phyloP scores from a whole-genome alignment of 2,113 vertebrate genomes.

The Castor canadensis region DNA sequence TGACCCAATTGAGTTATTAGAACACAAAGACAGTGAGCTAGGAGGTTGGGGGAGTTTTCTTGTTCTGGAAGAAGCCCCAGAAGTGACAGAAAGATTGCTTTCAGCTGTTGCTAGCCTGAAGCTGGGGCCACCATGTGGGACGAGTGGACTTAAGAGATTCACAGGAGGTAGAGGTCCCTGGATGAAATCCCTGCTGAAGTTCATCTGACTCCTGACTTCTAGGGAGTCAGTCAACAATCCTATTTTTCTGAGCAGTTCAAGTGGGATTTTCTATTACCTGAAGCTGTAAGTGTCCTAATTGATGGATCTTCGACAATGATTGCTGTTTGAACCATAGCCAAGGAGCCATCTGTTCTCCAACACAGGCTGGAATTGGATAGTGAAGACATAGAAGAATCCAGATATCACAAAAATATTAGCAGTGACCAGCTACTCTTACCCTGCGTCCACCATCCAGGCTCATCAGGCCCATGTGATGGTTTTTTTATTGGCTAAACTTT shows the following conservation, averaged over 20 bases:
- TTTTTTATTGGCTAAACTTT: background rate
- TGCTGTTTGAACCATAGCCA: background rate
- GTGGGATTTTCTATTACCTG: background rate
- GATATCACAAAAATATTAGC: background rate
- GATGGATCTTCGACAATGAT: background rate
- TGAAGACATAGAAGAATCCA: background rate
- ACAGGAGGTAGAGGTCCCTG: background rate
- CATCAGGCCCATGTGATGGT: background rate
- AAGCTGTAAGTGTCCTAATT: background rate
- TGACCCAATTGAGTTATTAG: background rate
- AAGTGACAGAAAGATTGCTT: background rate
- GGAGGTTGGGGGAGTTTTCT: background rate
- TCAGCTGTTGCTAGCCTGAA: background rate
- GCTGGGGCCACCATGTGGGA: background rate
- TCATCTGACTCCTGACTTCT: background rate
- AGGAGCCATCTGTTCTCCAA: background rate
- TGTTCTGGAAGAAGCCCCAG: background rate
- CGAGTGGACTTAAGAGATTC: background rate
- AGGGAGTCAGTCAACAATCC: background rate
- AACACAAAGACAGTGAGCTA: background rate
- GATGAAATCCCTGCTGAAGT: background rate
- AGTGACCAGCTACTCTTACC: background rate
- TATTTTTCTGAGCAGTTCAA: background rate
- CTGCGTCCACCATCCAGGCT: background rate
- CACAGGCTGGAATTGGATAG: background rate